Conservation (phyloP, 2,797 vertebrate species). For the Hippoglossus hippoglossus region DNA sequence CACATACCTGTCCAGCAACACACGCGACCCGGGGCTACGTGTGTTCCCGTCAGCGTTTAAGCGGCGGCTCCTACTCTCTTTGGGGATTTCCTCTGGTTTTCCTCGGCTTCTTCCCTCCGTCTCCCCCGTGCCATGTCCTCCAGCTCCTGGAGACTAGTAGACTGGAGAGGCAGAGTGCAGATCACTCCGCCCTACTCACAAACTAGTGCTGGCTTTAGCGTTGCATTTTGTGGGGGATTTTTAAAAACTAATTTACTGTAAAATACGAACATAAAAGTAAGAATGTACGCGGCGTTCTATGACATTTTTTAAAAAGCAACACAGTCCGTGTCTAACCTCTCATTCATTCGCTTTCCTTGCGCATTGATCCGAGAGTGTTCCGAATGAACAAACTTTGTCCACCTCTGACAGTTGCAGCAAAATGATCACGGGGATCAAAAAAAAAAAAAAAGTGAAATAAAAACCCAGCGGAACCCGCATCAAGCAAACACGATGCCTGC, state of each 20-base stretch:
- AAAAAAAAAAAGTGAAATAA: too few relatives aligned
- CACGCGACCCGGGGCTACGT: neutral
- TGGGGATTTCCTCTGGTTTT: conserved; percentile 28
- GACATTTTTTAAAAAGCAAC: too few relatives aligned
- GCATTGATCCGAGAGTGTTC: neutral
- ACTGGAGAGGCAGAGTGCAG: conserved; percentile 72
- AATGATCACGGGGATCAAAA: too few relatives aligned
- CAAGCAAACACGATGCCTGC: rapidly evolving
- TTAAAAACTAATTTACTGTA: rapidly evolving
- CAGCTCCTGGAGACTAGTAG: conserved; percentile 78
- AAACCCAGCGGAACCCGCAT: too few relatives aligned
- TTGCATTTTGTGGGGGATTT: neutral
- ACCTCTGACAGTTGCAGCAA: neutral
- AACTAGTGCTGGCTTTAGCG: conserved; percentile 58
- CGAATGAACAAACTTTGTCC: conserved; percentile 14
- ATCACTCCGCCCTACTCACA: conserved; percentile 82
- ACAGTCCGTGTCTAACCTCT: too few relatives aligned
- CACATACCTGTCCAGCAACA: conserved; percentile 67
- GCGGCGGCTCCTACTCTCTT: conserved; percentile 43
- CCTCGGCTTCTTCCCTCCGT: conserved; percentile 60
- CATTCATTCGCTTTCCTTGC: neutral
- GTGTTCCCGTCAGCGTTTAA: conserved; percentile 3
- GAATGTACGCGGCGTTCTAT: too few relatives aligned
- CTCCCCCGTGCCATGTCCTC: conserved; percentile 75
- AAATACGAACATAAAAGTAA: rapidly evolving